Evolutionary conservation across 2,113 vertebrate genomes (phyloP).

Genomic region (Chloropsis hardwickii): DNA sequence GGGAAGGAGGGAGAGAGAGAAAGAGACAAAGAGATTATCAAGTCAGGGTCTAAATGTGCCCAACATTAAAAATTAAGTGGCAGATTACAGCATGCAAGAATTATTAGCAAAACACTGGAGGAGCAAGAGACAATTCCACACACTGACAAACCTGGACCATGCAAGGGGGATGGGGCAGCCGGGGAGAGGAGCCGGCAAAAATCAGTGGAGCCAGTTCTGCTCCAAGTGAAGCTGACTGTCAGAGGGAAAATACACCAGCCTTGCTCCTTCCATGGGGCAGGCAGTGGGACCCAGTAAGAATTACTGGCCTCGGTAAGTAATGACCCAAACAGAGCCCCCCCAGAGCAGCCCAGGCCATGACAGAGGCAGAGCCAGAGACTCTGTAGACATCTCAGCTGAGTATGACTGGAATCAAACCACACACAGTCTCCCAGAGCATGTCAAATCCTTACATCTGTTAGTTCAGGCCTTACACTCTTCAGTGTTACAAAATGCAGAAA

Average conservation of each 20-base stretch:
- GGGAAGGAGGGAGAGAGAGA: neutral
- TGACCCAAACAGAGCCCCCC: neutral
- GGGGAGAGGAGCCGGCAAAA: neutral
- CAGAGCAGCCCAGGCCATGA: neutral
- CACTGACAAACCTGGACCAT: neutral
- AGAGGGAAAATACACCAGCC: neutral
- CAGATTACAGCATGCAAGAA: conserved; percentile 41
- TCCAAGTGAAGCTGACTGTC: neutral
- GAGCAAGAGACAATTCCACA: neutral
- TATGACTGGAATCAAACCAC: neutral
- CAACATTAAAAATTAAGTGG: conserved; percentile 12
- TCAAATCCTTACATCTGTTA: neutral
- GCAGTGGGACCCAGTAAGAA: neutral
- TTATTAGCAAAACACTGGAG: neutral
- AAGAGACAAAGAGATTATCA: conserved; percentile 59
- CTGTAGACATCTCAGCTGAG: neutral
- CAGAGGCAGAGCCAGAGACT: neutral
- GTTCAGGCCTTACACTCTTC: neutral
- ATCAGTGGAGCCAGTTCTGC: neutral
- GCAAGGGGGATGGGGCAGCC: neutral
- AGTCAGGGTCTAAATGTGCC: conserved; percentile 46
- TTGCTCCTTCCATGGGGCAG: neutral
- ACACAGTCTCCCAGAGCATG: neutral
- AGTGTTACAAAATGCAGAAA: neutral
- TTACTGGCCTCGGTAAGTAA: neutral